phyloP scores from a whole-genome alignment of 1,140 invertebrate genomes.

The Drosophila sp. region DNA sequence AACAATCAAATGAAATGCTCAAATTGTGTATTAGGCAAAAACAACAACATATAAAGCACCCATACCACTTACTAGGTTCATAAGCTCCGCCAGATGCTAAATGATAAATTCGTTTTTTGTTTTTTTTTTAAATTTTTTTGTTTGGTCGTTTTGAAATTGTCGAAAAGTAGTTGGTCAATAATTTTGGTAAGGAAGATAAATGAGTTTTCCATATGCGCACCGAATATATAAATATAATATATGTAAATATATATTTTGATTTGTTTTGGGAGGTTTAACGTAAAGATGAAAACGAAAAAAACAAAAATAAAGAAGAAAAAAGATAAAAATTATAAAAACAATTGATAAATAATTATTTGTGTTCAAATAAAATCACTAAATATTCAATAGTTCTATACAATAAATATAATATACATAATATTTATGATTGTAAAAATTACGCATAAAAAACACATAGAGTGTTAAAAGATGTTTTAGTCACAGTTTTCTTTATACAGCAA shows the following conservation, averaged over 20 bases:
- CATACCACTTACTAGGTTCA: constrained; percentile 84
- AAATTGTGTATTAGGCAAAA: constrained; percentile 52
- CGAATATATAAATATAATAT: constrained; percentile 52
- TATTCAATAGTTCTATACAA: constrained; percentile 33
- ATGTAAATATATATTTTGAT: constrained; percentile 36
- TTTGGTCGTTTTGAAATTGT: constrained; percentile 32
- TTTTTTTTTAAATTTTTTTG: constrained; percentile 16
- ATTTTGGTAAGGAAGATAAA: constrained; percentile 47
- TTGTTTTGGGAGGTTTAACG: constrained; percentile 24
- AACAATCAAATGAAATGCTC: constrained; percentile 63
- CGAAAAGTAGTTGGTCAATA: constrained; percentile 61
- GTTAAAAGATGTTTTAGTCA: constrained; percentile 46
- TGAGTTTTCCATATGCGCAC: constrained; percentile 72
- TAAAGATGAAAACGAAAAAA: constrained; percentile 41
- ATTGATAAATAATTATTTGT: constrained; percentile 30
- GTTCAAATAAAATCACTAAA: constrained; percentile 23
- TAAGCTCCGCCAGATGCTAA: constrained; percentile 83
- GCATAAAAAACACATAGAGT: constrained; percentile 36
- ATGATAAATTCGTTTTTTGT: constrained; percentile 61
- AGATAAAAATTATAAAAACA: constrained; percentile 37
- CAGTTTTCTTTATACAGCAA: constrained; percentile 37
- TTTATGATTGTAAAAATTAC: constrained; percentile 11
- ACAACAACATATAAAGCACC: constrained; percentile 84
- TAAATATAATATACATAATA: constrained; percentile 8
- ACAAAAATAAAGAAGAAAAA: constrained; percentile 39